These are phyloP conservation scores for Neogale vison DNA, from an alignment of 2,113 vertebrate genomes.

Conservation along the genomic window DNA sequence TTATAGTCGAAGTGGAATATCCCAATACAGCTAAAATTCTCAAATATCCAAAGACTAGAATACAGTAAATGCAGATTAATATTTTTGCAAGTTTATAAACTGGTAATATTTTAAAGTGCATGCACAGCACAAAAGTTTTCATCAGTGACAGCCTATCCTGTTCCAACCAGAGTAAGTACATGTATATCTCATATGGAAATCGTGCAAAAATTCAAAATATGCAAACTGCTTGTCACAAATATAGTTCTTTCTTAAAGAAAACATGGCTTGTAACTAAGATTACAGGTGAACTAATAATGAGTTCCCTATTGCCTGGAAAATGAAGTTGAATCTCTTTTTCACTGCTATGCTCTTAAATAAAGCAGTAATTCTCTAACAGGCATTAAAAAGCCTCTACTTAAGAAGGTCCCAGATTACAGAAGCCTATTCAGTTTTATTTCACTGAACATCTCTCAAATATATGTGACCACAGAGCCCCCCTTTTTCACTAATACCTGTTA, in stretches of 20 bases:
- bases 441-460: background rate
- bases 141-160: background rate
- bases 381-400: background rate
- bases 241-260: background rate
- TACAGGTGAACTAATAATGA: background rate
- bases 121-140: background rate
- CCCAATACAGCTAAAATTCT: background rate
- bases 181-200: background rate
- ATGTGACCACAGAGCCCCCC: background rate
- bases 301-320: background rate
- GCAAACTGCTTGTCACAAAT: background rate
- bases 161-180: background rate
- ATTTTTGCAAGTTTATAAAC: background rate
- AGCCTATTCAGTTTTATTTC: background rate
- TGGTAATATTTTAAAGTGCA: background rate
- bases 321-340: background rate
- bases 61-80: background rate
- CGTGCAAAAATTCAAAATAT: background rate
- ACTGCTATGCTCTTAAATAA: background rate
- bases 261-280: background rate
- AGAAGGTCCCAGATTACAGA: background rate
- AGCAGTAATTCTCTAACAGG: background rate
- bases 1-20: background rate
- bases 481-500: background rate
- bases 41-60: background rate